These are phyloP conservation scores for Catamblyrhynchus diadema DNA, from an alignment of 2,797 vertebrate species.

Conservation along the genomic window DNA sequence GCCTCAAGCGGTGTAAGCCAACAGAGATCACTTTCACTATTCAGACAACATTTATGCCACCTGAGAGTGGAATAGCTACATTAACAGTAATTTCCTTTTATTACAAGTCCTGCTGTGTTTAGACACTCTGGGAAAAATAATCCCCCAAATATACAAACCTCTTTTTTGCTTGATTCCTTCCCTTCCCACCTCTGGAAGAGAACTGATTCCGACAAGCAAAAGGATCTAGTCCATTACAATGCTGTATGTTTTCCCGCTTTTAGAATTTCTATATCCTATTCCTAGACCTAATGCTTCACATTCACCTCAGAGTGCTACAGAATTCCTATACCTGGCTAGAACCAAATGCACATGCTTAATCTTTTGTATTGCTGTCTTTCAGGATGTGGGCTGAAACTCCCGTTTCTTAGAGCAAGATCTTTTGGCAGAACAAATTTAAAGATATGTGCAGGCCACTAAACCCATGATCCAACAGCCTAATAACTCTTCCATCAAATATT, in stretches of 20 bases:
- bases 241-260: not conserved
- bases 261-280: not conserved
- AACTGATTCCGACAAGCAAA: not conserved
- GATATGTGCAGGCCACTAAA: not conserved
- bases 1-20: not conserved
- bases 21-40: not conserved
- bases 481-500: not conserved
- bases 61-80: not conserved
- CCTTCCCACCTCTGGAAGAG: not conserved
- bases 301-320: not conserved
- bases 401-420: not conserved
- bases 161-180: not conserved
- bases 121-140: not conserved
- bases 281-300: not conserved
- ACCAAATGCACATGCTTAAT: not conserved
- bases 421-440: not conserved
- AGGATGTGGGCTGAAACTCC: not conserved
- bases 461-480: not conserved
- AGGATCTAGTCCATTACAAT: not conserved
- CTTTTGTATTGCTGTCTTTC: not conserved
- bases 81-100: not conserved
- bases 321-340: not conserved
- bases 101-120: not conserved
- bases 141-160: not conserved
- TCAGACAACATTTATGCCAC: not conserved